Conservation (phyloP, 2,797 vertebrate species). For the Cyprinodon diabolis region DNA sequence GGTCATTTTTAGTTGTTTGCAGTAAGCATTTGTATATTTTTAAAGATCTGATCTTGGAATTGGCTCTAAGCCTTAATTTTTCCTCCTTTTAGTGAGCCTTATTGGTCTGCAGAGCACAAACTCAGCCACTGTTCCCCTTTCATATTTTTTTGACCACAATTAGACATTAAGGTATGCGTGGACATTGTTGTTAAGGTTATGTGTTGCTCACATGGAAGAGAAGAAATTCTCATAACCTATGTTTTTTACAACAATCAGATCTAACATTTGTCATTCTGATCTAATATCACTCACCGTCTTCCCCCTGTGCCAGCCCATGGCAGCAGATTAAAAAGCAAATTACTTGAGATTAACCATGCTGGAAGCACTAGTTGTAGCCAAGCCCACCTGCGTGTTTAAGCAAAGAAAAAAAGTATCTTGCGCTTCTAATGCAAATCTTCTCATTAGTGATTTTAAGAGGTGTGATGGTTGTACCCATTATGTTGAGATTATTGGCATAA, state of each 20-base stretch:
- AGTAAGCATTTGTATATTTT: constrained; percentile 14
- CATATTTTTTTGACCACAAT: constrained; percentile 80
- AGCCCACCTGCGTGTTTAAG: constrained; percentile 24
- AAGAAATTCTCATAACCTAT: constrained; percentile 15
- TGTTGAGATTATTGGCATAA: neutral
- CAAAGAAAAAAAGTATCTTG: neutral
- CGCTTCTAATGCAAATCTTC: constrained; percentile 16
- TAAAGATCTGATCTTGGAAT: constrained; percentile 46
- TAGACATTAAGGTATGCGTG: constrained; percentile 72
- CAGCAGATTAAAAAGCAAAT: constrained; percentile 54
- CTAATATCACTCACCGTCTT: neutral
- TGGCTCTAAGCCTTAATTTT: constrained; percentile 80
- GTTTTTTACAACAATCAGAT: constrained; percentile 9
- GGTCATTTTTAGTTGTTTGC: constrained; percentile 10
- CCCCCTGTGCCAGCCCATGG: constrained; percentile 22
- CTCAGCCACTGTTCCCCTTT: constrained; percentile 73
- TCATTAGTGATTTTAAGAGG: constrained; percentile 7
- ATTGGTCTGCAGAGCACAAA: constrained; percentile 42
- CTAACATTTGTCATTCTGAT: constrained; percentile 7
- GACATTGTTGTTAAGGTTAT: constrained; percentile 21
- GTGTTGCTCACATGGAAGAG: constrained; percentile 29
- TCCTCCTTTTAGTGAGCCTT: constrained; percentile 50
- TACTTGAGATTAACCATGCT: constrained; percentile 46
- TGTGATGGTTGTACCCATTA: neutral
- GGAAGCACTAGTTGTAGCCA: constrained; percentile 30